A percentile compares a stretch with the other conserved stretches of the same genome.
phyloP scores from a whole-genome alignment of 2,113 vertebrate genomes.

The Hirundichthys speculiger region DNA sequence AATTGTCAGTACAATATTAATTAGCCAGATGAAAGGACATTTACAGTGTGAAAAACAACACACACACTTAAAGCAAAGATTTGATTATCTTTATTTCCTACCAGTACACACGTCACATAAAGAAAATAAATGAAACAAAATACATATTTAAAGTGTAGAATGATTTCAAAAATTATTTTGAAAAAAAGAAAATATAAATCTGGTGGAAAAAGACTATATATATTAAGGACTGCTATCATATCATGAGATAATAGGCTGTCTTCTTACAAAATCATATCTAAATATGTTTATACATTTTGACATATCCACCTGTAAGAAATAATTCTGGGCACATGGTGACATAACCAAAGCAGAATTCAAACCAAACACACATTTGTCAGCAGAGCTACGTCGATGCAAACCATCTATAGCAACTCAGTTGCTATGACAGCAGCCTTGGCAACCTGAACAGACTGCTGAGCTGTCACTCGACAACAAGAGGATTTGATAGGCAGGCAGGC shows the following conservation, averaged over 20 bases:
- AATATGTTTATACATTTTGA: too few relatives aligned
- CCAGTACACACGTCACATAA: too few relatives aligned
- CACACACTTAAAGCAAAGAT: too few relatives aligned
- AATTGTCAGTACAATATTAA: background rate
- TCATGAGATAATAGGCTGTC: background rate
- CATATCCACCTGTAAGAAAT: too few relatives aligned
- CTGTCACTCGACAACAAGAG: constrained; percentile 47
- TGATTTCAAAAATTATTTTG: too few relatives aligned
- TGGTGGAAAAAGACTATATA: too few relatives aligned
- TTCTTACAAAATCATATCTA: background rate
- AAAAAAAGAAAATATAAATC: too few relatives aligned
- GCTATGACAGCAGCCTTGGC: constrained; percentile 57
- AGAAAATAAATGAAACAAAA: too few relatives aligned
- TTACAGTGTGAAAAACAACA: too few relatives aligned
- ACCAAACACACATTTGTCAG: constrained; percentile 25
- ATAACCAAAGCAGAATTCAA: constrained; percentile 52
- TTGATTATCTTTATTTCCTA: too few relatives aligned
- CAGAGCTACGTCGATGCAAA: constrained; percentile 14
- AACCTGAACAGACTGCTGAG: constrained; percentile 62
- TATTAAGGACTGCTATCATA: background rate
- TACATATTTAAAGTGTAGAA: too few relatives aligned
- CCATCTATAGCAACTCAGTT: constrained; percentile 42
- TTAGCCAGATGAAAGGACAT: too few relatives aligned
- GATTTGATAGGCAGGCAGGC: constrained; percentile 59
- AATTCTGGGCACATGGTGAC: background rate